Conservation (phyloP, 2,113 vertebrate species). For the Channa argus region DNA sequence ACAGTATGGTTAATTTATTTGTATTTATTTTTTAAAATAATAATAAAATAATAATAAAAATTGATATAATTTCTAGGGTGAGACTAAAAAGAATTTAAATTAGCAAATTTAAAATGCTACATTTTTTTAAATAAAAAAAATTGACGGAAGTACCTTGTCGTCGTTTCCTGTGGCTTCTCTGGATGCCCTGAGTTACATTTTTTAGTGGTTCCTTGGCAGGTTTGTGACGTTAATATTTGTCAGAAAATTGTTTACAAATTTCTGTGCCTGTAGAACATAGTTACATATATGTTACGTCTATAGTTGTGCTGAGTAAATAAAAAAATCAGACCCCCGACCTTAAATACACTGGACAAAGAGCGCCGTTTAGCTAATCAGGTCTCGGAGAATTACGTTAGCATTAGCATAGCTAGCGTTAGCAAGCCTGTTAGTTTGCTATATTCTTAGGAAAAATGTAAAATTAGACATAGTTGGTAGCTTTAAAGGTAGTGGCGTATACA, state of each 20-base stretch:
- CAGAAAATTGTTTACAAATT: neutral
- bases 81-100: no score
- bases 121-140: no score
- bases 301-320: neutral
- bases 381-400: constrained; percentile 45
- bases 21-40: neutral
- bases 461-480: neutral
- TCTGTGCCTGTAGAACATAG: fast-evolving
- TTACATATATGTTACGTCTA: fast-evolving
- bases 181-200: constrained; percentile 52
- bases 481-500: neutral
- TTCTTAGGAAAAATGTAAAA: neutral
- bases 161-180: constrained; percentile 59
- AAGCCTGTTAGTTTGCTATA: constrained; percentile 18
- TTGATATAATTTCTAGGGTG: no score
- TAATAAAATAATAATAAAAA: no score
- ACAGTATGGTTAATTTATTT: neutral
- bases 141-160: constrained; percentile 20
- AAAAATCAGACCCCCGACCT: neutral
- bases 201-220: constrained; percentile 61
- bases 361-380: constrained; percentile 17
- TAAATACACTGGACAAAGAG: constrained; percentile 15
- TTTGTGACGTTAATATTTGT: constrained; percentile 57
- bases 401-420: constrained; percentile 64
- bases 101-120: no score